Conservation (phyloP, 2,888 invertebrate species). For the Cataglyphis livida region DNA sequence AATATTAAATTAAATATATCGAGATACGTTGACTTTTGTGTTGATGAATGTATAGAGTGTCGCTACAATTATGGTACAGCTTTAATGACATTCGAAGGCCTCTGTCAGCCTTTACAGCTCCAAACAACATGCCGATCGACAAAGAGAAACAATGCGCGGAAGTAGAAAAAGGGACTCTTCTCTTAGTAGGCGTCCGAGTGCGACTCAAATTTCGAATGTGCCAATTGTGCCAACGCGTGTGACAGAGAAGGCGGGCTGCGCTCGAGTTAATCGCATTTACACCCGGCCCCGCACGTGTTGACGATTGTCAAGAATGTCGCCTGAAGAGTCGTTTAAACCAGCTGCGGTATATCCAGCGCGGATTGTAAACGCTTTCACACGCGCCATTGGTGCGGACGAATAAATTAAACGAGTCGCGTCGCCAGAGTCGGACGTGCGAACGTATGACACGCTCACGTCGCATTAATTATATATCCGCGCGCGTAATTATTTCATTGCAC, state of each 20-base stretch:
- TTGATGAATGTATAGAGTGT: conserved; percentile 9
- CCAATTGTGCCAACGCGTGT: conserved; percentile 72
- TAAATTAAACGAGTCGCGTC: conserved; percentile 35
- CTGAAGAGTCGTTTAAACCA: conserved; percentile 60
- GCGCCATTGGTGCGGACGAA: conserved; percentile 45
- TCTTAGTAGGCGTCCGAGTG: conserved; percentile 54
- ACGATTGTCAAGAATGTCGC: conserved; percentile 74
- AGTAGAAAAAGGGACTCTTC: conserved; percentile 38
- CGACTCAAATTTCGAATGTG: conserved; percentile 74
- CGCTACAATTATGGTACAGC: conserved; percentile 50
- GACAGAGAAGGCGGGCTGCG: conserved; percentile 74
- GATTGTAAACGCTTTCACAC: conserved; percentile 53
- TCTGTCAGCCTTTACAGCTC: conserved; percentile 28
- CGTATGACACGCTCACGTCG: neutral
- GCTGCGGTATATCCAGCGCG: conserved; percentile 37
- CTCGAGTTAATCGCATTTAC: conserved; percentile 78
- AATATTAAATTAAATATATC: neutral
- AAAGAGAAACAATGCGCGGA: conserved; percentile 56
- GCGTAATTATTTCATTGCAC: conserved; percentile 23
- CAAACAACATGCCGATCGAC: conserved; percentile 23
- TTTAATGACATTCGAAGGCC: conserved; percentile 54
- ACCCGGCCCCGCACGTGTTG: conserved; percentile 70
- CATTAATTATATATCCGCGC: conserved; percentile 32
- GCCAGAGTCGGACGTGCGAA: conserved; percentile 1
- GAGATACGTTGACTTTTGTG: neutral